Evolutionary conservation across 2,797 vertebrate genomes (phyloP).

Genomic region (Aeoliscus strigatus): DNA sequence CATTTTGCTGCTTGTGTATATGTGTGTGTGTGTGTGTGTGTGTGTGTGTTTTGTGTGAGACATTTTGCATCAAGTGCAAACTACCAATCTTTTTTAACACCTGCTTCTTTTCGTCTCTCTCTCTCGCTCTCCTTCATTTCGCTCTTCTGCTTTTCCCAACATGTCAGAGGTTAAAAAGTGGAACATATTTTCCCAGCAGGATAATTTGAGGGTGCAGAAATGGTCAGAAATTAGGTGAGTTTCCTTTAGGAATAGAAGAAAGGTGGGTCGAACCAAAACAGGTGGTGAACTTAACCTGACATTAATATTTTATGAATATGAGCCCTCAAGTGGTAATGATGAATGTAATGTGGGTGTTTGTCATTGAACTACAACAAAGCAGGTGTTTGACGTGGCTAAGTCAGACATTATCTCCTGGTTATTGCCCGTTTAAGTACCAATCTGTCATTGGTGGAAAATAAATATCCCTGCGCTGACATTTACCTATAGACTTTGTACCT

Average conservation of each 20-base stretch:
- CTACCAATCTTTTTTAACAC: slow-evolving; percentile 29
- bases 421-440: slow-evolving; percentile 46
- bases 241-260: slow-evolving; percentile 51
- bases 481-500: no score
- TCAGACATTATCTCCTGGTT: slow-evolving; percentile 43
- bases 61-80: slow-evolving; percentile 43
- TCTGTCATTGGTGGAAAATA: slow-evolving; percentile 36
- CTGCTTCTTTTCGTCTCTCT: slow-evolving; percentile 41
- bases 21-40: no score
- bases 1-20: no score
- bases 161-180: slow-evolving; percentile 41
- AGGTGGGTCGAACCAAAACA: slow-evolving; percentile 52
- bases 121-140: slow-evolving; percentile 1
- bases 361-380: slow-evolving; percentile 47
- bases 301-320: slow-evolving; percentile 72
- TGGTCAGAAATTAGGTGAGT: slow-evolving; percentile 46
- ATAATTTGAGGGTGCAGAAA: slow-evolving; percentile 65
- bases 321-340: slow-evolving; percentile 61
- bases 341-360: slow-evolving; percentile 52
- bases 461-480: neutral
- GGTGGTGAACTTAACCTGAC: slow-evolving; percentile 67
- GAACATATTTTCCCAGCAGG: slow-evolving; percentile 46
- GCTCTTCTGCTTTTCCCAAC: slow-evolving; percentile 6
- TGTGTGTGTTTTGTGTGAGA: no score
- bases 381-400: slow-evolving; percentile 53